Base-by-base conservation (phyloP, 35 echinoderm and acorn worm species). In the Ptychodera flava region DNA sequence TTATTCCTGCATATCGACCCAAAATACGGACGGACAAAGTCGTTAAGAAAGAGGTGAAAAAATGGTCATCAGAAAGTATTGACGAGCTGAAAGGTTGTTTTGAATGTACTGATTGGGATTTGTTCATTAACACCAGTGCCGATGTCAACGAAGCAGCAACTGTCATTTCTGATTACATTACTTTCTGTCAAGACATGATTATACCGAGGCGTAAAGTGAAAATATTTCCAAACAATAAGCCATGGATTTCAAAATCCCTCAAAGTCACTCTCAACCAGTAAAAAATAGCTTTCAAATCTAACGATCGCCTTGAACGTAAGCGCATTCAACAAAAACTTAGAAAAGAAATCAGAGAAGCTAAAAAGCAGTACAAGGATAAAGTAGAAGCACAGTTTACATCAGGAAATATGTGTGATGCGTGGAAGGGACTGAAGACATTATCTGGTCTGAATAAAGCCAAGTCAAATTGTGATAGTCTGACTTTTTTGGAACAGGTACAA, bases 41-140 rank as follows among this genome's bases (percentile, higher is more conserved):
- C 34, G 37, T 53, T 30, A 31, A 34, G 30, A 81, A 35, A 81
- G 79, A 81, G 28, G 16, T 33, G 0, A 64, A 89, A 64, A 1
- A 33, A 27, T 82, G 35, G 80, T 31, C 87, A 36, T 76, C 78
- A 28, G 80, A 89, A 15, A 77, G 28, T 32, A 14, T 34, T 12
- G 31, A 83, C 0, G 29, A 16, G 36, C 22, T 89, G 32, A 27
- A 36, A 16, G 10, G 45, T 16, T 82, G 36, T 32, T 81, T 88
- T 36, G 86, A 88, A 81, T 81, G 86, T 81, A 81, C 78, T 22
- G 86, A 88, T 33, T 88, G 86, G 86, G 78, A 88, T 35, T 78
- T 81, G 22, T 80, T 88, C 78, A 78, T 36, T 88, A 27, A 81
- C 33, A 22, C 34, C 32, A 38, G 45, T 22, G 22, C 45, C 45